Conservation (phyloP, 2,113 vertebrate species). For the Haliaeetus leucogaster region DNA sequence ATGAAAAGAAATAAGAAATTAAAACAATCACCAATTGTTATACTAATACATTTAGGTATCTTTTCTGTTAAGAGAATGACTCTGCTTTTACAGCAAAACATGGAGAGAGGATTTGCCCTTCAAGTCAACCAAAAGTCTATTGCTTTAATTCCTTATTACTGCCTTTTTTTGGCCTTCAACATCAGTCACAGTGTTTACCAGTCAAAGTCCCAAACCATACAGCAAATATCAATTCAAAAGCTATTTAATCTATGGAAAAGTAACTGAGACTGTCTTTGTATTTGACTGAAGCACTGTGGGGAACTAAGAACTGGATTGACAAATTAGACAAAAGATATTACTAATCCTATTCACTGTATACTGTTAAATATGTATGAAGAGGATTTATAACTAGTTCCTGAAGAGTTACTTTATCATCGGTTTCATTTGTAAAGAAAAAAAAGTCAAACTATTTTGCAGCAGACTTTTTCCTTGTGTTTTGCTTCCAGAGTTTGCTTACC, state of each 20-base stretch:
- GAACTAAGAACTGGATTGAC: slow-evolving; percentile 61
- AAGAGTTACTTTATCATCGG: slow-evolving; percentile 61
- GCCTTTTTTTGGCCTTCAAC: slow-evolving; percentile 55
- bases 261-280: slow-evolving; percentile 57
- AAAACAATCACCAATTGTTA: not conserved
- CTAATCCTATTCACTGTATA: slow-evolving; percentile 63
- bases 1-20: not conserved
- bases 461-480: not conserved
- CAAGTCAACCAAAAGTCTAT: slow-evolving; percentile 42
- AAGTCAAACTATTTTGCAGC: not conserved
- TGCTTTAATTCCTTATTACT: slow-evolving; percentile 43
- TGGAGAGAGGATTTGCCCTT: slow-evolving; percentile 39
- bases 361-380: slow-evolving; percentile 63
- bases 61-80: not conserved
- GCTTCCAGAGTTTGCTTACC: not conserved
- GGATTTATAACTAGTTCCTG: slow-evolving; percentile 58
- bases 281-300: slow-evolving; percentile 53
- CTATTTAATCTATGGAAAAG: slow-evolving; percentile 65
- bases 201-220: slow-evolving; percentile 60
- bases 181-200: slow-evolving; percentile 62
- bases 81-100: not conserved
- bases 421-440: slow-evolving; percentile 58
- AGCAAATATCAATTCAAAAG: slow-evolving; percentile 61
- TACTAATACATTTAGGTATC: not conserved
- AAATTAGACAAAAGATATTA: slow-evolving; percentile 64